These are phyloP conservation scores for Andrena flavipes DNA, from an alignment of 2,888 invertebrate species.

Conservation along the genomic window DNA sequence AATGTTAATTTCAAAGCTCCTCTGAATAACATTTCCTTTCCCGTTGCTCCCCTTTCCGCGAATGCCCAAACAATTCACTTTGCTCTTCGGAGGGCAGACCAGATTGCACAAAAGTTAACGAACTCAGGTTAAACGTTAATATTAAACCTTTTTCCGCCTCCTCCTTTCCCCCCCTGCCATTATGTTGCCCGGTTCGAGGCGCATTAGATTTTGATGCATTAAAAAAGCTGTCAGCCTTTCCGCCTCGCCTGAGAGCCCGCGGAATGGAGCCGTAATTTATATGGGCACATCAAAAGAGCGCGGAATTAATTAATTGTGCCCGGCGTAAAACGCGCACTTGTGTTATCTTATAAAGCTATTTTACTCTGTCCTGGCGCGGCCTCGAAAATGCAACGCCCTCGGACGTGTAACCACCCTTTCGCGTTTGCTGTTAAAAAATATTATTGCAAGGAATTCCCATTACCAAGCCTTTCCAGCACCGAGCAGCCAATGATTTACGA, in stretches of 20 bases:
- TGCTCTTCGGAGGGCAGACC: background rate
- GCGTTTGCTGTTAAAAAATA: background rate
- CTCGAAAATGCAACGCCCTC: slow-evolving; percentile 4
- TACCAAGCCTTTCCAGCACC: slow-evolving; percentile 6
- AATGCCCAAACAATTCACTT: slow-evolving; percentile 10
- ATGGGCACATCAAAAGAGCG: slow-evolving; percentile 59
- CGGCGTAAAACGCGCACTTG: slow-evolving; percentile 28
- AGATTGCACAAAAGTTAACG: slow-evolving; percentile 34
- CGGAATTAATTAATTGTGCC: slow-evolving; percentile 60
- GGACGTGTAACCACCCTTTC: slow-evolving; percentile 14
- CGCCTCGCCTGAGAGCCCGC: slow-evolving; percentile 32
- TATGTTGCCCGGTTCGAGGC: slow-evolving; percentile 7
- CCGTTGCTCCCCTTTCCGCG: background rate
- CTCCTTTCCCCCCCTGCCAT: background rate
- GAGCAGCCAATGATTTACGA: slow-evolving; percentile 37
- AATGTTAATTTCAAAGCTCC: slow-evolving; percentile 3
- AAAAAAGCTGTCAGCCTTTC: slow-evolving; percentile 43
- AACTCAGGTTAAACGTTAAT: slow-evolving; percentile 47
- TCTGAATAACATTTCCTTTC: slow-evolving; percentile 9
- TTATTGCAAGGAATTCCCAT: slow-evolving; percentile 15
- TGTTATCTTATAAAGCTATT: slow-evolving; percentile 43
- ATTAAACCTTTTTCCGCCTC: background rate
- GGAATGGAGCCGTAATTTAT: slow-evolving; percentile 60
- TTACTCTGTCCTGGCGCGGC: slow-evolving; percentile 19
- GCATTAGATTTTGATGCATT: slow-evolving; percentile 54